Evolutionary conservation across 2,113 vertebrate genomes (phyloP), one percentile per base, ranked within the genome.

Genomic region (Brevimyrus niger): DNA sequence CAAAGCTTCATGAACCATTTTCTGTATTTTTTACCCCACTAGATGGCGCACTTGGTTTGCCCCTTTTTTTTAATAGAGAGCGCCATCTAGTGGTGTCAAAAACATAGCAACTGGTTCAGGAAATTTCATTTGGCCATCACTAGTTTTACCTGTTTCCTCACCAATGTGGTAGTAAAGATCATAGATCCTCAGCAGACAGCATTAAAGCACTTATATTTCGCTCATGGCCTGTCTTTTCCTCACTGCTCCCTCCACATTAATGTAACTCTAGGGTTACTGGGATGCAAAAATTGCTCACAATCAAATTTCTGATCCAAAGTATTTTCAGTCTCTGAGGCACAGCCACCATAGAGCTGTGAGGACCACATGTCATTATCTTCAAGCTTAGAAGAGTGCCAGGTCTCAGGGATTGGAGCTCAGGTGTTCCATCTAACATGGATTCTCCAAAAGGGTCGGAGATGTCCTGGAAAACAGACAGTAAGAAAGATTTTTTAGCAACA

Each of bases 301-400:
- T 90, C 11, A 9, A 21, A 48, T 55, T 27, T 51, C 19, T 48
- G 51, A 51, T 38, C 76, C 46, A 9, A 61, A 10, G 51, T 55
- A 58, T 89, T 61, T 85, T 53, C 51, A 27, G 27, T 82, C 88
- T 23, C 76, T n/a, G 47, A 82, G 58, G 65, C 61, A 69, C 47
- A 47, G 15, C 42, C 65, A 47, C 87, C 3, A 17, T 17, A 8
- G 46, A 53, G 35, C 73, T 83, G 73, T 48, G 51, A 27, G 47
- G 73, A 13, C 31, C 58, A 31, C 89, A 38, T 15, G 31, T 88
- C 90, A 90, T 92, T 11, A 46, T 87, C 88, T 89, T 87, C 87
- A 58, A n/a, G 55, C 21, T 3, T 58, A 21, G 55, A 58, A 58
- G 55, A n/a, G 55, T 58, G 55, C 21, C 21, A 58, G 55, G 21